These are phyloP conservation scores for Amyelois transitella DNA, from an alignment of 1,140 invertebrate genomes.

Conservation along the genomic window DNA sequence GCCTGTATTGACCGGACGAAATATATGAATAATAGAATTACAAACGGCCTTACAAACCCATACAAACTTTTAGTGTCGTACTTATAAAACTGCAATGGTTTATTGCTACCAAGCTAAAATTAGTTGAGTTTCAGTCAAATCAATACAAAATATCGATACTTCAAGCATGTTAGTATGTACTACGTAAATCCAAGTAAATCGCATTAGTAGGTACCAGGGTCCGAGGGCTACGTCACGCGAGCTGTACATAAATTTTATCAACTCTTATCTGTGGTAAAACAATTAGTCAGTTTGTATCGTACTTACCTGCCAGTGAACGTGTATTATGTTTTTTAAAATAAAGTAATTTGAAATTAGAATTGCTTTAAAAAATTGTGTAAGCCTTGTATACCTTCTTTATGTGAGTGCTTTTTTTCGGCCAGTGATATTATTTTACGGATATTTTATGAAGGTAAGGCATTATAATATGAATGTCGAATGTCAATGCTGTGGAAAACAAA, in stretches of 20 bases:
- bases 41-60: too few species aligned
- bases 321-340: slow-evolving; percentile 6
- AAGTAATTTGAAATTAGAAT: neutral
- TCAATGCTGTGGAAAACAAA: neutral
- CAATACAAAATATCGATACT: neutral
- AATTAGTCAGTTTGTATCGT: slow-evolving; percentile 40
- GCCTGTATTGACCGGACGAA: too few species aligned
- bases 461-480: too few species aligned
- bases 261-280: slow-evolving; percentile 35
- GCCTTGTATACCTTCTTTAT: neutral
- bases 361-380: neutral
- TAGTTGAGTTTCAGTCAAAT: neutral
- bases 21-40: too few species aligned
- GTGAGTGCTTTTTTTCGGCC: neutral
- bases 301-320: slow-evolving; percentile 29
- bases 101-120: neutral
- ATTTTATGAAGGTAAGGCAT: neutral
- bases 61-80: too few species aligned
- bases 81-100: neutral
- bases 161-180: slow-evolving; percentile 8
- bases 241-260: slow-evolving; percentile 38
- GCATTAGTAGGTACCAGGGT: slow-evolving; percentile 15
- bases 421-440: too few species aligned
- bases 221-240: slow-evolving; percentile 7
- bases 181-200: slow-evolving; percentile 30